Percentiles rank a stretch among this genome's conserved stretches.
Evolutionary conservation across 2,888 invertebrate genomes (phyloP).

Genomic region (Pyrrhosoma nymphula): DNA sequence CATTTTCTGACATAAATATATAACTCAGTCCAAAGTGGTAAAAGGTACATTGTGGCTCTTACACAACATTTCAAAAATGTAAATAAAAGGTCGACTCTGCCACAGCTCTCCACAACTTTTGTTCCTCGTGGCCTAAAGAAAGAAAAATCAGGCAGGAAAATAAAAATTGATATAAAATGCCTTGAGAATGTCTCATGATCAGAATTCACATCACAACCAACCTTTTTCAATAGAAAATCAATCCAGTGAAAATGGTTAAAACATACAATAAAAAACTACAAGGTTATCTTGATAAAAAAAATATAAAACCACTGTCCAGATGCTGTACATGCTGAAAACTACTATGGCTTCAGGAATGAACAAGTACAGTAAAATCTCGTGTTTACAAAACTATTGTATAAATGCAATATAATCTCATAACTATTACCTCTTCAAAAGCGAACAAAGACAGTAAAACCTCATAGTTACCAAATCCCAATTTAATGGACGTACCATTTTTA

Average conservation of each 20-base stretch:
- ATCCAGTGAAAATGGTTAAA: constrained; percentile 41
- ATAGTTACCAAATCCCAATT: too few relatives aligned
- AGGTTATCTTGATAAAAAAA: constrained; percentile 54
- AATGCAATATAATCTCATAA: too few relatives aligned
- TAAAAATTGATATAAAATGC: background rate
- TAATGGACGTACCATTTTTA: too few relatives aligned
- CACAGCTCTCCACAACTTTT: background rate
- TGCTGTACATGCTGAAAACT: constrained; percentile 48
- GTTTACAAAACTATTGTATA: too few relatives aligned
- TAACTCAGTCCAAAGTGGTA: constrained; percentile 5
- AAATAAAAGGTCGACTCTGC: background rate
- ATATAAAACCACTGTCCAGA: constrained; percentile 40
- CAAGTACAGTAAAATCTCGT: too few relatives aligned
- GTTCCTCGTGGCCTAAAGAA: background rate
- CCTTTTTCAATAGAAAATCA: constrained; percentile 22
- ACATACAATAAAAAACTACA: constrained; percentile 1
- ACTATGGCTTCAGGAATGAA: background rate
- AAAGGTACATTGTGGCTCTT: background rate
- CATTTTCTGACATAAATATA: constrained; percentile 10
- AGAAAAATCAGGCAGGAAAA: background rate
- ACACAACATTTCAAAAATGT: constrained; percentile 7
- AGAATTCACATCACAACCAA: constrained; percentile 39
- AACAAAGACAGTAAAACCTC: too few relatives aligned
- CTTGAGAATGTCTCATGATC: constrained; percentile 51
- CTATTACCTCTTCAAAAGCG: too few relatives aligned